Percentiles rank a stretch among this genome's conserved stretches.
Evolutionary conservation across 2,113 vertebrate species (phyloP).

Genomic region (Oryctolagus cuniculus): DNA sequence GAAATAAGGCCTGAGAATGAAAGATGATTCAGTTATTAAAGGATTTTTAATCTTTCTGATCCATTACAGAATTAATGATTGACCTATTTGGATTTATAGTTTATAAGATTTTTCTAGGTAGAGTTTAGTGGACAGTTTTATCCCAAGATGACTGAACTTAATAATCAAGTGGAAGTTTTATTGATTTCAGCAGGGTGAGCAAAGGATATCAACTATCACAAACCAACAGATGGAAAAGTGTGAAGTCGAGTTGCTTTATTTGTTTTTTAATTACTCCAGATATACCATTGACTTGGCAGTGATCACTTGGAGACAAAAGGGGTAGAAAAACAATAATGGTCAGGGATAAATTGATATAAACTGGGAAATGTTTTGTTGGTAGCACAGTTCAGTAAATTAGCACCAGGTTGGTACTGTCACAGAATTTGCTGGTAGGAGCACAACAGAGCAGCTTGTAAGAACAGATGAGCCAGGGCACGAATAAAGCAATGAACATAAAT

Average conservation of each 20-base stretch:
- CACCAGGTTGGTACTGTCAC: constrained; percentile 74
- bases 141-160: background rate
- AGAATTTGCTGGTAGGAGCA: constrained; percentile 75
- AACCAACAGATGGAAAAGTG: constrained; percentile 75
- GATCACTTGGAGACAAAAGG: constrained; percentile 66
- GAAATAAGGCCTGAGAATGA: background rate
- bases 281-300: constrained; percentile 66
- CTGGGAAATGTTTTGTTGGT: constrained; percentile 45
- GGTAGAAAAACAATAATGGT: constrained; percentile 40
- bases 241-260: constrained; percentile 72
- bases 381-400: constrained; percentile 75
- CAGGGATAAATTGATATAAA: constrained; percentile 4
- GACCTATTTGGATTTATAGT: background rate
- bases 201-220: constrained; percentile 39
- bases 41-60: background rate
- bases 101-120: background rate
- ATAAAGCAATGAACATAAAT: constrained; percentile 80
- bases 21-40: background rate
- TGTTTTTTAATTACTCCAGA: constrained; percentile 71
- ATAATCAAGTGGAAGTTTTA: constrained; percentile 44
- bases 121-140: background rate
- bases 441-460: constrained; percentile 78
- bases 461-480: constrained; percentile 73
- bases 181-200: constrained; percentile 45
- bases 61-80: background rate